phyloP scores from a whole-genome alignment of 2,797 vertebrate genomes.

The Phaenicophaeus curvirostris region DNA sequence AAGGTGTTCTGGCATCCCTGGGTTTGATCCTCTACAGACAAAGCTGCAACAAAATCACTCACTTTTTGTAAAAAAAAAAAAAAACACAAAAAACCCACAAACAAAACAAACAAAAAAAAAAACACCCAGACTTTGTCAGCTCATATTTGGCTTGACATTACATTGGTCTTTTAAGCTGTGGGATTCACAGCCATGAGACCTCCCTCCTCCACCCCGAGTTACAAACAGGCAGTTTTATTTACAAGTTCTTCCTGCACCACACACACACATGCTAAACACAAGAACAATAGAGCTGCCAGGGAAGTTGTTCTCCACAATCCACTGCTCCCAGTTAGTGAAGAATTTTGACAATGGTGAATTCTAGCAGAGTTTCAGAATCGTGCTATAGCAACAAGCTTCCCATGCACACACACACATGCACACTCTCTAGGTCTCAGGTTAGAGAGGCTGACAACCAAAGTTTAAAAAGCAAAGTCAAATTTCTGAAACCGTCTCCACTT shows the following conservation, averaged over 20 bases:
- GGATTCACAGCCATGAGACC: too few relatives aligned
- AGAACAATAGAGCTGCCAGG: neutral
- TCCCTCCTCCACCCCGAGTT: neutral
- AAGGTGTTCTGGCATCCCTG: neutral
- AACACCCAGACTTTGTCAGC: neutral
- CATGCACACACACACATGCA: too few relatives aligned
- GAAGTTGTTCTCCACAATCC: neutral
- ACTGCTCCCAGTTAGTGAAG: accelerated
- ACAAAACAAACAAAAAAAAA: too few relatives aligned
- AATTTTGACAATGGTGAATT: neutral
- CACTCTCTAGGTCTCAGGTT: neutral
- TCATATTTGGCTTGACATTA: neutral
- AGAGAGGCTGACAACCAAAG: neutral
- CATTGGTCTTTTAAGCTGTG: neutral
- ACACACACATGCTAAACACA: neutral
- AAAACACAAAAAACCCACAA: too few relatives aligned
- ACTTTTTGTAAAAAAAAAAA: neutral
- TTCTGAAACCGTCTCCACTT: neutral
- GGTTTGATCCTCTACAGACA: neutral
- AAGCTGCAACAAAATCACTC: neutral
- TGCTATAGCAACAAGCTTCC: neutral
- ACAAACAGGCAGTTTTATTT: neutral
- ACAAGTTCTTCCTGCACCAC: neutral
- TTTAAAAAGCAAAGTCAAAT: neutral
- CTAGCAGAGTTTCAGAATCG: neutral